A percentile compares a stretch with the other conserved stretches of the same genome.
phyloP scores from a whole-genome alignment of 2,888 invertebrate species.

The Hirtodrosophila alboralis region DNA sequence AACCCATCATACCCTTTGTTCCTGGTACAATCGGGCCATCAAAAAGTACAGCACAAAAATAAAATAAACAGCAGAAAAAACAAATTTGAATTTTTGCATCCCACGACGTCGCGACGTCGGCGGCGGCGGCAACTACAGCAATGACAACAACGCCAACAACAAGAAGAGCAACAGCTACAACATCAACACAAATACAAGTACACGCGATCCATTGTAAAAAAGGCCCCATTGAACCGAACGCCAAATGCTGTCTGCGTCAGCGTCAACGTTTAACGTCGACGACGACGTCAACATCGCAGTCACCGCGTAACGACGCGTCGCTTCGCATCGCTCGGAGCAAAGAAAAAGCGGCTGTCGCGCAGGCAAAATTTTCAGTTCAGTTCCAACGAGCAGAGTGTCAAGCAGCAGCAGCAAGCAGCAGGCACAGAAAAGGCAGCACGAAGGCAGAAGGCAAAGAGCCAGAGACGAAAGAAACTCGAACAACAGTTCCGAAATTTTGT shows the following conservation, averaged over 20 bases:
- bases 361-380: conserved; percentile 80
- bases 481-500: conserved; percentile 50
- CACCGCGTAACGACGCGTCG: conserved; percentile 21
- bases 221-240: conserved; percentile 40
- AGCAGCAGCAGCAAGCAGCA: conserved; percentile 48
- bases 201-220: conserved; percentile 55
- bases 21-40: conserved; percentile 24
- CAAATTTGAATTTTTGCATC: conserved; percentile 72
- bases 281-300: conserved; percentile 36
- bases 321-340: conserved; percentile 52
- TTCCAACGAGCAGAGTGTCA: conserved; percentile 77
- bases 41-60: conserved; percentile 67
- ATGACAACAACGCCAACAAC: conserved; percentile 2
- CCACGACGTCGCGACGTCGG: conserved; percentile 38
- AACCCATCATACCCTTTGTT: conserved; percentile 27
- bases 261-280: conserved; percentile 24
- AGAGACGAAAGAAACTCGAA: conserved; percentile 30
- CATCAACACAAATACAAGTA: conserved; percentile 15
- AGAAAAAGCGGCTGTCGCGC: conserved; percentile 81
- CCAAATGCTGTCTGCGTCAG: conserved; percentile 33
- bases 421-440: conserved; percentile 12
- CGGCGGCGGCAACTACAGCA: conserved; percentile 8
- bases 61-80: conserved; percentile 55
- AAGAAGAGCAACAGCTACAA: conserved; percentile 1
- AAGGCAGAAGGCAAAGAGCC: conserved; percentile 44